Conservation (phyloP, 1,140 invertebrate species). For the Drosophila orena region DNA sequence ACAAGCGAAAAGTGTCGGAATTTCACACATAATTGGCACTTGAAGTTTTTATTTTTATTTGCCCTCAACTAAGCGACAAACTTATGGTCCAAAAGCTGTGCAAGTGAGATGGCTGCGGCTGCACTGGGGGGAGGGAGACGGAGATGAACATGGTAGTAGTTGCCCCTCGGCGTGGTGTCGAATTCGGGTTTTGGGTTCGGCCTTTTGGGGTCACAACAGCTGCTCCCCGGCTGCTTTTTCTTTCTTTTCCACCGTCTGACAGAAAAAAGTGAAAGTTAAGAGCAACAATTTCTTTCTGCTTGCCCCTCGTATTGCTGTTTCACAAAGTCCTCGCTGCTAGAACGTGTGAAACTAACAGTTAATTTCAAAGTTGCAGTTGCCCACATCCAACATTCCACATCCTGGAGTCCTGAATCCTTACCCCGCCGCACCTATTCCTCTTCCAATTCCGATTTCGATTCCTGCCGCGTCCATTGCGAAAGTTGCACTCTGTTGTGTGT, state of each 20-base stretch:
- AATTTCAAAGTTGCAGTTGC: conserved; percentile 61
- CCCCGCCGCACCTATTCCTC: conserved; percentile 15
- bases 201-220: conserved; percentile 57
- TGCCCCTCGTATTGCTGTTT: conserved; percentile 10
- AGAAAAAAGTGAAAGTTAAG: conserved; percentile 74
- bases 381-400: conserved; percentile 41
- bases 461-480: conserved; percentile 59
- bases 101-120: conserved; percentile 4
- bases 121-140: neutral
- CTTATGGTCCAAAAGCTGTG: conserved; percentile 65
- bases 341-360: conserved; percentile 80
- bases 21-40: conserved; percentile 83
- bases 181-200: conserved; percentile 44
- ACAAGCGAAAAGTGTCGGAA: conserved; percentile 80
- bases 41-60: conserved; percentile 82
- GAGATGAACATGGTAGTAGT: neutral
- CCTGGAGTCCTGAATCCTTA: neutral
- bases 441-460: conserved; percentile 38
- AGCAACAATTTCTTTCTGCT: conserved; percentile 74
- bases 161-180: conserved; percentile 23
- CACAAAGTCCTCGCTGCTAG: conserved; percentile 42
- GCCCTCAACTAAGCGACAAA: conserved; percentile 74
- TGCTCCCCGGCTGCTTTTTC: conserved; percentile 55
- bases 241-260: conserved; percentile 27
- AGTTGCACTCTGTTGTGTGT: conserved; percentile 28